These are phyloP conservation scores for Hippopotamus amphibius DNA, from an alignment of 2,113 vertebrate genomes.

Conservation along the genomic window DNA sequence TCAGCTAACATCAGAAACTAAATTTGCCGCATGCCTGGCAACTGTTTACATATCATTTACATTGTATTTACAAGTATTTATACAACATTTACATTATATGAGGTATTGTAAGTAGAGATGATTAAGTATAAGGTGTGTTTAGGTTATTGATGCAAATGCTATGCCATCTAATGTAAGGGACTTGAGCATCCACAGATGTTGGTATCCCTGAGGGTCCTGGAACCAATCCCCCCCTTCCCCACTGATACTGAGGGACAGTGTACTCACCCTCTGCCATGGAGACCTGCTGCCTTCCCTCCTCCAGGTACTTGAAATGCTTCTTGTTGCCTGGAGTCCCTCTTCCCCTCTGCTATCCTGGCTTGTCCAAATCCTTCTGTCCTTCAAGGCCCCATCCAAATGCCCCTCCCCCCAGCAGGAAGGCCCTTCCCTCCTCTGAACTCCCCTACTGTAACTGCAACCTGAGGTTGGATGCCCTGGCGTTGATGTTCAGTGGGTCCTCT, in stretches of 20 bases:
- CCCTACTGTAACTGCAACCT: not conserved
- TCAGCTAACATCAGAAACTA: not conserved
- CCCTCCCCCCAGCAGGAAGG: not conserved
- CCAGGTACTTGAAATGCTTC: not conserved
- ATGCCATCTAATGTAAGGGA: not conserved
- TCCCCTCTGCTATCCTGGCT: not conserved
- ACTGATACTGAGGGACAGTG: not conserved
- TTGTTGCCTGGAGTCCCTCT: not conserved
- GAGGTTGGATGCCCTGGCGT: not conserved
- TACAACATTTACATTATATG: not conserved
- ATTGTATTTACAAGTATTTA: not conserved
- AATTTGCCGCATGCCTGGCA: not conserved
- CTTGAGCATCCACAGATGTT: not conserved
- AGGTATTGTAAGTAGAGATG: not conserved
- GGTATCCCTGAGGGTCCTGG: not conserved
- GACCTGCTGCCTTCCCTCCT: not conserved
- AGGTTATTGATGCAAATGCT: not conserved
- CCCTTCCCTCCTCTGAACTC: not conserved
- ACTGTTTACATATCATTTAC: not conserved
- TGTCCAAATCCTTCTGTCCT: not conserved
- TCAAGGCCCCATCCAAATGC: not conserved
- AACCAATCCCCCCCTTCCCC: not conserved
- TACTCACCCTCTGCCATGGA: accelerated
- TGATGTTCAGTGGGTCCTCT: not conserved
- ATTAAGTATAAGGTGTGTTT: not conserved